A percentile compares a stretch with the other conserved stretches of the same genome.
These are phyloP conservation scores for Sesamia inferens DNA, from an alignment of 2,888 invertebrate species.

Conservation along the genomic window DNA sequence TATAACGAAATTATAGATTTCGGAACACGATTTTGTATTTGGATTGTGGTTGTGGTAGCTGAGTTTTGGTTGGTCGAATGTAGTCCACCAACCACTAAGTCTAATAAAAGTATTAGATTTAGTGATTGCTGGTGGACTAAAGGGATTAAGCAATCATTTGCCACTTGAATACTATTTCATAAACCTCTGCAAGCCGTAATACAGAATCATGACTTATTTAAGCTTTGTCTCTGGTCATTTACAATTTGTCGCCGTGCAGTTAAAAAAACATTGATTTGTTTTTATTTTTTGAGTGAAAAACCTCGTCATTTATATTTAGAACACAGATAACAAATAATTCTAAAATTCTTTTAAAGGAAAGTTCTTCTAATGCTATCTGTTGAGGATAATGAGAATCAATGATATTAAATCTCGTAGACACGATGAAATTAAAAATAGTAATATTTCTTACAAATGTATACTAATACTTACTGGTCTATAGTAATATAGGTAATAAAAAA, in stretches of 20 bases:
- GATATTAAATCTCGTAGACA: not conserved
- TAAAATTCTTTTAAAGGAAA: not conserved
- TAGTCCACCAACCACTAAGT: no score
- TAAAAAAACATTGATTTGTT: not conserved
- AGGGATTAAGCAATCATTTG: not conserved
- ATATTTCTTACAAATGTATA: not conserved
- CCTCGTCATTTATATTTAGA: not conserved
- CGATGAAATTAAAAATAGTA: not conserved
- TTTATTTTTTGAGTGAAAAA: no score
- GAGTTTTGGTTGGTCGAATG: not conserved
- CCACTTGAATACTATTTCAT: not conserved
- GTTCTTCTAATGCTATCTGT: not conserved
- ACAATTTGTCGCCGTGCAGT: not conserved
- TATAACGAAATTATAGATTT: conserved; percentile 52
- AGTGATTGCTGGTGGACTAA: not conserved
- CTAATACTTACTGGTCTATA: no score
- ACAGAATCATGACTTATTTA: not conserved
- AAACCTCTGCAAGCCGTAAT: not conserved
- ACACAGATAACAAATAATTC: not conserved
- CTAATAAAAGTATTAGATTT: not conserved
- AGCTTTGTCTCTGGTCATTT: not conserved
- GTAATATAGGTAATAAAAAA: no score
- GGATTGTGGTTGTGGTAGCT: conserved; percentile 18
- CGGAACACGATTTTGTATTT: conserved; percentile 19
- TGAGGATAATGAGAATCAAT: not conserved